Percentiles rank a stretch among this genome's conserved stretches.
Evolutionary conservation across 2,113 vertebrate genomes (phyloP).

Genomic region (Chauna torquata): DNA sequence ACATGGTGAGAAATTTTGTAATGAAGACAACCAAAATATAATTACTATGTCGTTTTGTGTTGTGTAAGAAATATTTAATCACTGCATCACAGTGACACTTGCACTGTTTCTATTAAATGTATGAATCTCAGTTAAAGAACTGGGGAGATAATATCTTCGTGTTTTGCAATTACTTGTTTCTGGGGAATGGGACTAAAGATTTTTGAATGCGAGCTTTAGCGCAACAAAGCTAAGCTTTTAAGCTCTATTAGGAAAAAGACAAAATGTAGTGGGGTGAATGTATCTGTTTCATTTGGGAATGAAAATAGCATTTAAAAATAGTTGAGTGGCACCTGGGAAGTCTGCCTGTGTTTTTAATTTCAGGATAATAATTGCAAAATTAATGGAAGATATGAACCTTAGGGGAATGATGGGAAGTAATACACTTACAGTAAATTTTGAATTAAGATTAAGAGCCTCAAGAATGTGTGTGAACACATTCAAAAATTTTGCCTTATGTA

Average conservation of each 20-base stretch:
- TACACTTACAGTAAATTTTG: background rate
- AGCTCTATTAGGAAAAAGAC: background rate
- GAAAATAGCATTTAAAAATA: conserved; percentile 28
- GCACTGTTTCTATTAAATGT: background rate
- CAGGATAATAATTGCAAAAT: conserved; percentile 5
- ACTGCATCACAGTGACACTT: background rate
- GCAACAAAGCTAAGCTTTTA: background rate
- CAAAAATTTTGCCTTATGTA: background rate
- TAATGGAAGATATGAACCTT: background rate
- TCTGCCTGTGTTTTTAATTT: conserved; percentile 2
- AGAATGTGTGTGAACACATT: background rate
- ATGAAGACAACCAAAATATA: background rate
- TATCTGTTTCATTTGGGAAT: background rate
- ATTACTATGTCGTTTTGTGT: background rate
- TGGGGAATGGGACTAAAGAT: background rate
- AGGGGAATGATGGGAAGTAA: background rate
- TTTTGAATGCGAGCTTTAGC: background rate
- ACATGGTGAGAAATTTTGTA: background rate
- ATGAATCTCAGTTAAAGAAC: background rate
- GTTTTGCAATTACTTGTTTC: background rate
- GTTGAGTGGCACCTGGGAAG: conserved; percentile 2
- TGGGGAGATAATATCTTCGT: background rate
- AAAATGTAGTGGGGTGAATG: background rate
- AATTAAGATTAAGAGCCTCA: conserved; percentile 1
- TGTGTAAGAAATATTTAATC: background rate